A percentile compares a stretch with the other conserved stretches of the same genome.
These are phyloP conservation scores for Parasteatoda lunata DNA, from an alignment of 2,888 invertebrate genomes.

Conservation along the genomic window DNA sequence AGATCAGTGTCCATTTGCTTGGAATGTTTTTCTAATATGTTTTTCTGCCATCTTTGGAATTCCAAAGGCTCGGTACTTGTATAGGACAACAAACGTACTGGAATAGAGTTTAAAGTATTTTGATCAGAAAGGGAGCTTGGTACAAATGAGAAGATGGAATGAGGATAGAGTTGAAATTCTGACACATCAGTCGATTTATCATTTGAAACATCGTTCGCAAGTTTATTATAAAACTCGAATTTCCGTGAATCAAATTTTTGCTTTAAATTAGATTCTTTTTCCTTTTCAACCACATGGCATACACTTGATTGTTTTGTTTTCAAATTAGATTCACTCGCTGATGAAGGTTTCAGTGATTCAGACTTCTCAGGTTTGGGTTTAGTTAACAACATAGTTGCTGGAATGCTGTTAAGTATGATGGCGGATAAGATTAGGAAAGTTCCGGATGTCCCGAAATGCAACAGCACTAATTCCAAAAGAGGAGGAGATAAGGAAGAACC, in stretches of 20 bases:
- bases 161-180: no score
- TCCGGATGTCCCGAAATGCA: background rate
- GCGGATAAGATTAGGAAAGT: conserved; percentile 11
- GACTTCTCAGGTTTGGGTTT: no score
- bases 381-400: conserved; percentile 1
- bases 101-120: no score
- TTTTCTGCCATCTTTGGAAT: no score
- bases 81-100: no score
- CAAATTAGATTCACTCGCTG: background rate
- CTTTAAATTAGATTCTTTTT: background rate
- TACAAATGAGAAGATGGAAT: no score
- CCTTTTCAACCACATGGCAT: background rate
- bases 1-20: no score
- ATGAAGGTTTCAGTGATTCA: no score
- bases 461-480: background rate
- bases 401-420: conserved; percentile 5
- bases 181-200: background rate
- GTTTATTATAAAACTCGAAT: background rate
- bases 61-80: no score
- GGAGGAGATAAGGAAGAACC: conserved; percentile 14
- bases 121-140: no score
- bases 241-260: background rate
- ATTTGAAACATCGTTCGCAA: background rate
- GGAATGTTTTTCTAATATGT: no score
- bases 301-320: background rate